Evolutionary conservation across 1,140 invertebrate species (phyloP), one percentile per base, ranked within the genome.

Genomic region (Drosophila albomicans): DNA sequence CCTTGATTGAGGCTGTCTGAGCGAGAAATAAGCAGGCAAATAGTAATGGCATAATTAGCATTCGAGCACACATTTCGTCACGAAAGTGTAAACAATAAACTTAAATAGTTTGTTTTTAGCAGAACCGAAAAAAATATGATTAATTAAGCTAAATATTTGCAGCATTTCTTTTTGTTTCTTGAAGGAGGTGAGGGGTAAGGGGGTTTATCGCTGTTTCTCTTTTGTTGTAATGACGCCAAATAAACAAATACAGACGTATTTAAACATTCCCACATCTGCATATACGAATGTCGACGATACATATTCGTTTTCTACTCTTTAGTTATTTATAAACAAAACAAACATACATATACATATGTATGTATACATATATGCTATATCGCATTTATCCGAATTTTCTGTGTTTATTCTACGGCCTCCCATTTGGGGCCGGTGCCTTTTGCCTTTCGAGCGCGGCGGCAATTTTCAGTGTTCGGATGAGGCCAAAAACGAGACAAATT

Each of bases 381-480:
- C 20, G 11, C 30, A 16, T 63, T 54, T 52, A n/a, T 41, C 16
- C 52, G 52, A 58, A 57, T 52, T 46, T 70, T 57, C 48, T 57
- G 4, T 16, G 38, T 68, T 57, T 30, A 15, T 57, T 43, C 46
- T 65, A 58, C 45, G 41, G 65, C 57, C 56, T 56, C 28, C 52
- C 43, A 58, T 82, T 82, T 82, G 84, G 45, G 75, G 57, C 71
- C 56, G 59, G 57, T 71, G 82, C 84, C 71, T 82, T 85, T 75
- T 25, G 76, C 69, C 68, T 68, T 16, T 62, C 15, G 64, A 48
- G 35, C 16, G 16, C 16, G 16, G 16, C 57, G 66, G 57, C 57
- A 43, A 16, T 69, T 69, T 69, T 64, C 63, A 64, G 79, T 82
- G 20, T 56, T 75, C 13, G 56, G 30, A 51, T 64, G 58, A 56